Percentiles rank a stretch among this genome's conserved stretches.
Conservation (phyloP, 2,888 invertebrate genomes). For the Acrobasis consociella region DNA sequence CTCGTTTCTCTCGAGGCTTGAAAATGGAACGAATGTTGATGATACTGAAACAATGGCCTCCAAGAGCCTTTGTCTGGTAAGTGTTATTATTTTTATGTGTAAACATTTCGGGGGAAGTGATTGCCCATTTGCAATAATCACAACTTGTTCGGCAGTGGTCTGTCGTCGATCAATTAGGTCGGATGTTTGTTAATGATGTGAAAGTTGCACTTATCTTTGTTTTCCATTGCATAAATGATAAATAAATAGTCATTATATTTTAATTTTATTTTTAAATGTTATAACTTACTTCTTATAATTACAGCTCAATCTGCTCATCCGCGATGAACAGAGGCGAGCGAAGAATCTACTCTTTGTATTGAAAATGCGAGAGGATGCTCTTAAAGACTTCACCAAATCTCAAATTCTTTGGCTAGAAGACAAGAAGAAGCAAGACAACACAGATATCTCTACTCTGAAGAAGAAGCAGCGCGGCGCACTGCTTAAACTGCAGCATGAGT, state of each 20-base stretch:
- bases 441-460: slow-evolving; percentile 79
- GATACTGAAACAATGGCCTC: slow-evolving; percentile 75
- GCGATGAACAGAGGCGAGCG: slow-evolving; percentile 77
- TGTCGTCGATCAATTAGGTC: slow-evolving; percentile 11
- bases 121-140: slow-evolving; percentile 22
- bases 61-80: slow-evolving; percentile 79
- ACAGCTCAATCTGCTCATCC: slow-evolving; percentile 78
- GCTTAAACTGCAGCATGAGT: slow-evolving; percentile 85
- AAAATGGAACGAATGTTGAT: slow-evolving; percentile 59
- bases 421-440: slow-evolving; percentile 73
- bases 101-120: slow-evolving; percentile 53
- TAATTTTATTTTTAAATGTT: not conserved
- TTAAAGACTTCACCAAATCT: slow-evolving; percentile 76
- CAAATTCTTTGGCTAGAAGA: slow-evolving; percentile 77
- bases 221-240: slow-evolving; percentile 8
- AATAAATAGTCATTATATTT: too few species aligned
- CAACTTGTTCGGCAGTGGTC: slow-evolving; percentile 24
- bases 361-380: slow-evolving; percentile 76
- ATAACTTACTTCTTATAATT: slow-evolving; percentile 36
- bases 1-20: slow-evolving; percentile 62
- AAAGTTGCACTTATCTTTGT: slow-evolving; percentile 9
- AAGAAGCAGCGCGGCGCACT: slow-evolving; percentile 86
- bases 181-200: slow-evolving; percentile 3
- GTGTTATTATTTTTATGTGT: slow-evolving; percentile 65
- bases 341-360: slow-evolving; percentile 72